phyloP scores from a whole-genome alignment of 2,888 invertebrate genomes.

The Anoplius nigerrimus region DNA sequence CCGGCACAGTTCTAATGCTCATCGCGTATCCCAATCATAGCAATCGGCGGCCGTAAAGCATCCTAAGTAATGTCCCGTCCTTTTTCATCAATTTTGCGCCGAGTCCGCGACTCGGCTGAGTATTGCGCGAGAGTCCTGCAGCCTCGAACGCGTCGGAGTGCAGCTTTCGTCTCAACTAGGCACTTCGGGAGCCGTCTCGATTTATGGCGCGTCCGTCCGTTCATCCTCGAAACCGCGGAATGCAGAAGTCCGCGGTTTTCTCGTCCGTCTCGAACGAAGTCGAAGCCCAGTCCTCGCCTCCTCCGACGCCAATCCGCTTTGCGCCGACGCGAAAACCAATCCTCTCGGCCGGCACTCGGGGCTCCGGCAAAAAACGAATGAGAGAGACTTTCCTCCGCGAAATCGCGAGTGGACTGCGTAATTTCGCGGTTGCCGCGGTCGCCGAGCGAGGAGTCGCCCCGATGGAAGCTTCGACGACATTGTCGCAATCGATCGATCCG shows the following conservation, averaged over 20 bases:
- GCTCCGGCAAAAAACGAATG: not conserved
- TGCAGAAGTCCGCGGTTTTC: slow-evolving; percentile 56
- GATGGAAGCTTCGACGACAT: not conserved
- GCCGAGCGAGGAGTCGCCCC: not conserved
- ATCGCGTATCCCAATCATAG: too few species aligned
- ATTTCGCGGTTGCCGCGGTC: slow-evolving; percentile 3
- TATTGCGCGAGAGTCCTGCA: too few species aligned
- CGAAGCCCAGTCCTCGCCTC: not conserved
- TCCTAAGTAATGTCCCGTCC: too few species aligned
- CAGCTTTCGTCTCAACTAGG: slow-evolving; percentile 34
- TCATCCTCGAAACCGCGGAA: slow-evolving; percentile 60
- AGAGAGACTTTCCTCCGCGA: slow-evolving; percentile 15
- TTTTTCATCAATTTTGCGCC: too few species aligned
- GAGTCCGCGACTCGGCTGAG: too few species aligned
- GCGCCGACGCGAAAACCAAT: slow-evolving; percentile 2
- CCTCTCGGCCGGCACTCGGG: not conserved
- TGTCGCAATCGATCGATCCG: too few species aligned
- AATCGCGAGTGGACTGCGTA: slow-evolving; percentile 15
- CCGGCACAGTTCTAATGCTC: too few species aligned
- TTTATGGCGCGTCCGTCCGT: slow-evolving; percentile 44
- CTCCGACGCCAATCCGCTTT: not conserved
- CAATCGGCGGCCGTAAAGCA: too few species aligned
- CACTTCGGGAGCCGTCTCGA: slow-evolving; percentile 38
- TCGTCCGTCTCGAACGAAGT: slow-evolving; percentile 14
- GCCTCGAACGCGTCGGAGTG: slow-evolving; percentile 23